These are phyloP conservation scores for Rhynchopsitta pachyrhyncha DNA, from an alignment of 2,113 vertebrate species.

Conservation along the genomic window DNA sequence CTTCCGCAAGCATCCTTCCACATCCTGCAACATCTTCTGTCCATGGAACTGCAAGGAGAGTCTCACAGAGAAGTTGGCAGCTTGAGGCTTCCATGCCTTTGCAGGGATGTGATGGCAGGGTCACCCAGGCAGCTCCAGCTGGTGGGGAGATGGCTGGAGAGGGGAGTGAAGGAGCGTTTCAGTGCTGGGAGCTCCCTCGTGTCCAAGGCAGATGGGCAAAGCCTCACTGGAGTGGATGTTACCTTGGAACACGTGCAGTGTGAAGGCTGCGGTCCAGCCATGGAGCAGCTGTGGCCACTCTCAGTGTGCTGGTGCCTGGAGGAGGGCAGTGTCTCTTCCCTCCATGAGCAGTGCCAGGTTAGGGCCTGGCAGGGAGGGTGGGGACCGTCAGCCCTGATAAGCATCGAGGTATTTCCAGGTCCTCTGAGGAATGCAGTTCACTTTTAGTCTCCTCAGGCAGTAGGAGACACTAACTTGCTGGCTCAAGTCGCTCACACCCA, in stretches of 20 bases:
- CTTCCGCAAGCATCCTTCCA: background rate
- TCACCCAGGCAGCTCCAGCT: background rate
- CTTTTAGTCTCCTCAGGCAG: background rate
- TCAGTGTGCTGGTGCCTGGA: background rate
- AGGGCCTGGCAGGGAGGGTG: slow-evolving; percentile 55
- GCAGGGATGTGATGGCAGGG: background rate
- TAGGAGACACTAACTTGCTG: slow-evolving; percentile 14
- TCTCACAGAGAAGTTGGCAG: background rate
- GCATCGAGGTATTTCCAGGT: slow-evolving; percentile 57
- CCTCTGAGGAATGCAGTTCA: slow-evolving; percentile 41
- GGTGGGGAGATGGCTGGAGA: background rate
- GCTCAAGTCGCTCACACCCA: slow-evolving; percentile 39
- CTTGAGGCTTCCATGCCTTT: background rate
- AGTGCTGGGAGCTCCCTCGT: background rate
- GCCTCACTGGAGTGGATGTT: background rate
- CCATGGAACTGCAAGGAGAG: background rate
- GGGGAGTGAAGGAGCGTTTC: accelerated
- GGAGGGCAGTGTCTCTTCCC: background rate
- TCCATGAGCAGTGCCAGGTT: background rate
- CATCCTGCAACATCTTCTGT: background rate
- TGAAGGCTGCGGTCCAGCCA: background rate
- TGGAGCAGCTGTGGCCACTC: background rate
- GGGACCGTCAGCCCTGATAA: slow-evolving; percentile 50
- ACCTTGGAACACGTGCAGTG: background rate
- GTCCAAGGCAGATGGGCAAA: background rate